Base-by-base conservation (phyloP, 1,140 invertebrate species). In the Anadara kagoshimensis region DNA sequence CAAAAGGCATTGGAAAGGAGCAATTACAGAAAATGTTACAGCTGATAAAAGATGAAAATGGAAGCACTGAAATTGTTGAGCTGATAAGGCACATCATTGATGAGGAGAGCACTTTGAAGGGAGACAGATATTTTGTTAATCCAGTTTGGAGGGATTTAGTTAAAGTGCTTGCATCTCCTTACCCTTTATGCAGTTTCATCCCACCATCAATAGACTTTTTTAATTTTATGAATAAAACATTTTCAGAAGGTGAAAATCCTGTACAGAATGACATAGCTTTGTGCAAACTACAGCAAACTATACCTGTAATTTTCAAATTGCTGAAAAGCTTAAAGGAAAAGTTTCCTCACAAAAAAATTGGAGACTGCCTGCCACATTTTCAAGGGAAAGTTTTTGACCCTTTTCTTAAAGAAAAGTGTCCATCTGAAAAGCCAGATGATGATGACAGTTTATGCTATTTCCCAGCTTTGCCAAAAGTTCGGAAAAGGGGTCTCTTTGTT, bases 301-400 rank as follows among this genome's bases (percentile, higher is more conserved):
- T 61, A 22, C 66, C 53, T 11, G 51, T 67, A 5, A 67, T 67
- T 44, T 67, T 67, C 45, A 57, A 26, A 18, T 20, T 57, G 20
- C n/a, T 67, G 41, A 22, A 18, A 44, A 41, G 49, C 10, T 20
- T 67, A 41, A 67, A 57, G 45, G 65, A 67, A 20, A 36, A 44
- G 8, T 67, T 67, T 44, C 65, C 53, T 20, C 57, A 24, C 57
- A 41, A 41, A 12, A 53, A 67, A 57, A 44, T 67, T 57, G 57
- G 57, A 10, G 44, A 56, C 20, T 67, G 65, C 41, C 53, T 67
- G 10, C 53, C 65, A 44, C 18, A 67, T 26, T 56, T 67, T 43
- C 51, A 57, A 11, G 51, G 57, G 36, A 67, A 67, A 26, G 65
- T 67, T 11, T 67, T 67, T 57, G 65, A 56, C 45, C 65, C 65